Evolutionary conservation across 2,797 vertebrate genomes (phyloP), one percentile per base, ranked within the genome.

Genomic region (Betta splendens): DNA sequence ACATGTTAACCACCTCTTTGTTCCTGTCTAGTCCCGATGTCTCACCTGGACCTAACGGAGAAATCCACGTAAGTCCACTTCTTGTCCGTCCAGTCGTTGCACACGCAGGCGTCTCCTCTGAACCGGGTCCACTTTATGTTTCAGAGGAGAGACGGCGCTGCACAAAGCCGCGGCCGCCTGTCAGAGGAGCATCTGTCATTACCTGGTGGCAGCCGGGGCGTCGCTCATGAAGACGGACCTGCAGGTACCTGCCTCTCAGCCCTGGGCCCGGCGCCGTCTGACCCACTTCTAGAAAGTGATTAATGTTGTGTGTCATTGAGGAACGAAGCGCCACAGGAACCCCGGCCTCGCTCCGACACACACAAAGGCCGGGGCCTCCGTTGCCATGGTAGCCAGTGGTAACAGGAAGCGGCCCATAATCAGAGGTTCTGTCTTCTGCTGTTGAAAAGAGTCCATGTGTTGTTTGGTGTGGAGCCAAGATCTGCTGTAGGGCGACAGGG

Each of bases 221-320:
- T 98, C 97, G 0, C 94, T 98, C 64, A 95, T 94, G 90, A 98
- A 95, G 90, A 95, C 95, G 0, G 94, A 98, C 84, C 89, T 95
- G 70, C 95, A 96, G 95, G 96, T 98, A 43, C 47, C 5, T 9
- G 10, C 2, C 9, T 3, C 35, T 12, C 15, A 32, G 32, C 58
- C 58, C 15, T 5, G n/a, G n/a, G n/a, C n/a, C 47, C 63, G 46
- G 64, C 59, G 63, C 64, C 21, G 63, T 79, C 8, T 81, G 81
- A 87, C 83, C 85, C 79, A 82, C 72, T 87, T 87, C 35, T 81
- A 28, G 67, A 72, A 72, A 80, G 80, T 87, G 85, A 86, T 88
- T 80, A 85, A 87, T 87, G 85, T 77, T 84, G 79, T 73, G 78
- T 82, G 80, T 85, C 80, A 83, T 28, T 64, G 81, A 80, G 77